Conservation (phyloP, 2,888 invertebrate species). For the Apeira syringaria region DNA sequence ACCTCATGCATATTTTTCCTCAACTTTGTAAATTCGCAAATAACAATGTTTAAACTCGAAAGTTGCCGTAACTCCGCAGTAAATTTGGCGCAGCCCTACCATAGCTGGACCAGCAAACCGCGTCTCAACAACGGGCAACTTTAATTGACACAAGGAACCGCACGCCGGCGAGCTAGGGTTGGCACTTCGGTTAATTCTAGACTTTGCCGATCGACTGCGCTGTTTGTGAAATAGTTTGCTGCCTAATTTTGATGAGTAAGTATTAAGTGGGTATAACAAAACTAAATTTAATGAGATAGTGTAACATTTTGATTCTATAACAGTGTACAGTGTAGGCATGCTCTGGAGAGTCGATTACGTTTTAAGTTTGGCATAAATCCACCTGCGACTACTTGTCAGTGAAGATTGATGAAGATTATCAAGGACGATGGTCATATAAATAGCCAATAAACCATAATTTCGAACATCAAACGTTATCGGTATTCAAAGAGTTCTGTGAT, state of each 20-base stretch:
- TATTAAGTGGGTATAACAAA: slow-evolving; percentile 5
- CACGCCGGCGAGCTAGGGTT: slow-evolving; percentile 20
- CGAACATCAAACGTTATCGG: no score
- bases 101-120: slow-evolving; percentile 17
- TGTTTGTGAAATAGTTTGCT: slow-evolving; percentile 20
- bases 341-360: no score
- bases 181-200: slow-evolving; percentile 22
- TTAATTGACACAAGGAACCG: slow-evolving; percentile 53
- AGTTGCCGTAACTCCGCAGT: slow-evolving; percentile 35
- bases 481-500: no score
- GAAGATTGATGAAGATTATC: no score
- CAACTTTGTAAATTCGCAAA: slow-evolving; percentile 29
- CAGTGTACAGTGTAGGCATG: no score
- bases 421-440: no score
- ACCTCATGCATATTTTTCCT: slow-evolving; percentile 29
- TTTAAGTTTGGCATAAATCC: no score
- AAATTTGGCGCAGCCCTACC: slow-evolving; percentile 38
- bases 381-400: no score
- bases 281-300: background rate
- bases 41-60: slow-evolving; percentile 31
- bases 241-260: slow-evolving; percentile 14
- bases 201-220: slow-evolving; percentile 21
- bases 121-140: slow-evolving; percentile 33
- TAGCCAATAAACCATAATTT: no score
- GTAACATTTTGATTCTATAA: background rate